These are phyloP conservation scores for Chaetops frenatus DNA, from an alignment of 2,113 vertebrate genomes.

Conservation along the genomic window DNA sequence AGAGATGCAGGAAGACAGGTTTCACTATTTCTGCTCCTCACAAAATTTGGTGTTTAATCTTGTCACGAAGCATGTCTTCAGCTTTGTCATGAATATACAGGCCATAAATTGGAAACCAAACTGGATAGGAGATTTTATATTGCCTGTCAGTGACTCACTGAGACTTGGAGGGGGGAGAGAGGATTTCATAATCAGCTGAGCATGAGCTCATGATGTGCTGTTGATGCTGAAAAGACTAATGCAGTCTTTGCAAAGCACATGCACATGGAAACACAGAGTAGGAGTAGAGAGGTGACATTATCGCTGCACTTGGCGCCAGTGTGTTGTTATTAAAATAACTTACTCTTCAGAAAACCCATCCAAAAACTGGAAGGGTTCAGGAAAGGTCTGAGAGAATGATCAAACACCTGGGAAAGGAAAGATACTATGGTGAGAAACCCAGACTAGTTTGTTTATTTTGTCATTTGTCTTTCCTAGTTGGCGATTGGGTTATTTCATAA, in stretches of 20 bases:
- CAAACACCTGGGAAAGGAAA: neutral
- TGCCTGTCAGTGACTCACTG: constrained; percentile 43
- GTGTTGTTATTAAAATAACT: neutral
- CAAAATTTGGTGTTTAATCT: neutral
- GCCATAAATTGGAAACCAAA: constrained; percentile 1
- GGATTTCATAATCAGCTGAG: constrained; percentile 58
- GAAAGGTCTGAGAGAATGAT: neutral
- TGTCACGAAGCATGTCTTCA: neutral
- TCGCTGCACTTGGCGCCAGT: neutral
- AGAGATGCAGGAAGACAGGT: neutral
- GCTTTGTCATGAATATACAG: neutral
- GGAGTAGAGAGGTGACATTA: constrained; percentile 41
- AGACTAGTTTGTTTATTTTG: neutral
- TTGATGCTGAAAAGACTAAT: constrained; percentile 46
- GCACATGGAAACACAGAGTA: constrained; percentile 18
- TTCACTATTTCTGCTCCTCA: neutral
- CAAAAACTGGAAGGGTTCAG: neutral
- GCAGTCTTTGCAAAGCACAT: constrained; percentile 39
- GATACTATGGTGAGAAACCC: neutral
- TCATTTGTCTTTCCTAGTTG: neutral
- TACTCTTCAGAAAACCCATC: neutral
- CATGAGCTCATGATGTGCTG: constrained; percentile 38
- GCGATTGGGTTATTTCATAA: neutral
- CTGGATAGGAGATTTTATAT: constrained; percentile 1
- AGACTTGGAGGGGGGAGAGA: constrained; percentile 4